Evolutionary conservation across 2,888 invertebrate species (phyloP).

Genomic region (Hoplodrina ambigua): DNA sequence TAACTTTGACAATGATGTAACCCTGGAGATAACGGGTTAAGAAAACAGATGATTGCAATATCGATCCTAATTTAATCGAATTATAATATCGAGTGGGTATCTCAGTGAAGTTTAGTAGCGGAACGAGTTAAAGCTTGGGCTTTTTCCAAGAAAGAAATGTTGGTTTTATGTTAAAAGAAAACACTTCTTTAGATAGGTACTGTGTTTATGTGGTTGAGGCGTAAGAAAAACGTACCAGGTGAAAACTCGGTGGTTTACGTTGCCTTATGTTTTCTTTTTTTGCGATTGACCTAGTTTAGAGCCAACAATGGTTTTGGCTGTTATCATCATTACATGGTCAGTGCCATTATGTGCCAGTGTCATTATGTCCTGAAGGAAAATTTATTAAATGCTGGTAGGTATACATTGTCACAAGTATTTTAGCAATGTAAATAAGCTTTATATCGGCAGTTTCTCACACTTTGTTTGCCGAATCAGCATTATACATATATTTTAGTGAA

Average conservation of each 20-base stretch:
- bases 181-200: constrained; percentile 33
- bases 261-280: constrained; percentile 40
- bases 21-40: constrained; percentile 49
- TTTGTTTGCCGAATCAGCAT: constrained; percentile 5
- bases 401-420: not conserved
- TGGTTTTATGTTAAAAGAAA: constrained; percentile 37
- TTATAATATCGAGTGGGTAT: constrained; percentile 11
- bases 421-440: not conserved
- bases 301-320: constrained; percentile 23
- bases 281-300: constrained; percentile 30
- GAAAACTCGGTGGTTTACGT: constrained; percentile 21
- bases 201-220: constrained; percentile 36
- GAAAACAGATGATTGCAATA: constrained; percentile 46
- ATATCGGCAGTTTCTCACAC: constrained; percentile 14
- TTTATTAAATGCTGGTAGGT: not conserved
- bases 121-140: constrained; percentile 20
- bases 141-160: constrained; percentile 35
- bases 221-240: constrained; percentile 38
- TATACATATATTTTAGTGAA: not conserved
- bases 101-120: constrained; percentile 3
- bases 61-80: constrained; percentile 5
- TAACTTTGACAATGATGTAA: constrained; percentile 63
- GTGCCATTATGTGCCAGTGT: not conserved
- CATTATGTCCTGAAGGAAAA: not conserved
- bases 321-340: not conserved